Evolutionary conservation across 2,888 invertebrate species (phyloP).

Genomic region (Halictus quadricinctus): DNA sequence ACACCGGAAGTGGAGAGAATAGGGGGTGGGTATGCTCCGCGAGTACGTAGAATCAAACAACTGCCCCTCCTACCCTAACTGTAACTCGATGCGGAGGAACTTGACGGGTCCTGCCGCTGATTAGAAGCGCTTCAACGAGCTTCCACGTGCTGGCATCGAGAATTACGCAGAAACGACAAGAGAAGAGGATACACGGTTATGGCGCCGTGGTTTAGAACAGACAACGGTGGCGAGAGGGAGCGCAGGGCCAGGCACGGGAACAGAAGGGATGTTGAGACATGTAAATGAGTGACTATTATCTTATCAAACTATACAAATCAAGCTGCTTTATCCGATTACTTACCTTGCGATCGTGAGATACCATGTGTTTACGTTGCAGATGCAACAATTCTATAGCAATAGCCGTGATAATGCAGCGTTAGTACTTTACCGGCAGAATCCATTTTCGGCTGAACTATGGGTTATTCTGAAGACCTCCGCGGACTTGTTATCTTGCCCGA

Average conservation of each 20-base stretch:
- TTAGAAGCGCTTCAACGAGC: constrained; percentile 80
- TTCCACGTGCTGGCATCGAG: constrained; percentile 73
- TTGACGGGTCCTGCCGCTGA: constrained; percentile 78
- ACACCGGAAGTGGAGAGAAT: constrained; percentile 38
- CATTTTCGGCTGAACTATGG: background rate
- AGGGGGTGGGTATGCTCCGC: background rate
- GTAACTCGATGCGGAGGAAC: constrained; percentile 78
- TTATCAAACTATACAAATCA: constrained; percentile 54
- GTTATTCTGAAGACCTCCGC: background rate
- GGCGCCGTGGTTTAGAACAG: background rate
- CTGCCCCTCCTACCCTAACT: constrained; percentile 30
- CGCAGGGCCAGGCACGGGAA: background rate
- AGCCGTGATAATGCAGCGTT: background rate
- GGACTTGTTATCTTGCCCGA: background rate
- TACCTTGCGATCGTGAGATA: constrained; percentile 30
- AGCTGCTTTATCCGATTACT: constrained; percentile 6
- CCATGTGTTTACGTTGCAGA: constrained; percentile 2
- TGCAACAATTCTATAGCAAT: background rate
- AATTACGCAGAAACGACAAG: constrained; percentile 74
- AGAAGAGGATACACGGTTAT: constrained; percentile 21
- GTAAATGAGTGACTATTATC: constrained; percentile 53
- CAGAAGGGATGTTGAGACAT: constrained; percentile 36
- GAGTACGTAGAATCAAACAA: constrained; percentile 51
- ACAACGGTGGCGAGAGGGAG: background rate
- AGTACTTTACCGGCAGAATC: background rate